Percentiles rank a stretch among this genome's conserved stretches.
phyloP scores from a whole-genome alignment of 1,140 invertebrate species.

The Charaxes varanes region DNA sequence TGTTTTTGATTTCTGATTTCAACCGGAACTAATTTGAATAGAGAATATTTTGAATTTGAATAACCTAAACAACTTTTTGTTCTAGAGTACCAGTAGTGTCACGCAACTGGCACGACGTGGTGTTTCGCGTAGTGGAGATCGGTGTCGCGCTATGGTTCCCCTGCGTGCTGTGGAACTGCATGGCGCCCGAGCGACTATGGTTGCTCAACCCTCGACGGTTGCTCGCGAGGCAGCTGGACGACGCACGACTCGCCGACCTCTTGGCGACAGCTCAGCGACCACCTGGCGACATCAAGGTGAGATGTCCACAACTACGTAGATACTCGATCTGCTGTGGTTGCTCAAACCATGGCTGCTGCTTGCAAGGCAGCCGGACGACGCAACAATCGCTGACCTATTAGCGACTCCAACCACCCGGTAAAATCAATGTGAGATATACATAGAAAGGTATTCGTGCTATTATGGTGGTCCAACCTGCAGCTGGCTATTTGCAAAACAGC shows the following conservation, averaged over 20 bases:
- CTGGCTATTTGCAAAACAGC: no score
- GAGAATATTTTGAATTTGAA: no score
- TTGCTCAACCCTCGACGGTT: constrained; percentile 93
- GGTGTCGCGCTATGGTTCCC: constrained; percentile 97
- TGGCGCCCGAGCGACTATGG: constrained; percentile 95
- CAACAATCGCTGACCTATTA: no score
- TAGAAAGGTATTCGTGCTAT: no score
- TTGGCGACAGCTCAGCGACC: constrained; percentile 22
- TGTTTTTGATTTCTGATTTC: no score
- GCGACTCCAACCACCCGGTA: no score
- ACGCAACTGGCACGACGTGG: constrained; percentile 92
- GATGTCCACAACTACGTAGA: no score
- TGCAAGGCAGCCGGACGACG: constrained; percentile 73
- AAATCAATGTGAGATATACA: no score
- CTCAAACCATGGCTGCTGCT: constrained; percentile 92
- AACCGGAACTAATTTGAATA: no score
- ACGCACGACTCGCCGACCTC: constrained; percentile 44
- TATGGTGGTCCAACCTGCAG: no score
- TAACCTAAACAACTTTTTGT: constrained; percentile 15
- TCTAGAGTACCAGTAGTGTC: constrained; percentile 88
- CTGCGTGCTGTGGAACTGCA: constrained; percentile 94
- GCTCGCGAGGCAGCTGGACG: constrained; percentile 77
- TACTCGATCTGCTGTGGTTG: constrained; percentile 94
- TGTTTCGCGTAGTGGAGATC: constrained; percentile 93
- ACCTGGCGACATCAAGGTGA: constrained; percentile 39